Evolutionary conservation across 2,113 vertebrate species (phyloP).

Genomic region (Cairina moschata): DNA sequence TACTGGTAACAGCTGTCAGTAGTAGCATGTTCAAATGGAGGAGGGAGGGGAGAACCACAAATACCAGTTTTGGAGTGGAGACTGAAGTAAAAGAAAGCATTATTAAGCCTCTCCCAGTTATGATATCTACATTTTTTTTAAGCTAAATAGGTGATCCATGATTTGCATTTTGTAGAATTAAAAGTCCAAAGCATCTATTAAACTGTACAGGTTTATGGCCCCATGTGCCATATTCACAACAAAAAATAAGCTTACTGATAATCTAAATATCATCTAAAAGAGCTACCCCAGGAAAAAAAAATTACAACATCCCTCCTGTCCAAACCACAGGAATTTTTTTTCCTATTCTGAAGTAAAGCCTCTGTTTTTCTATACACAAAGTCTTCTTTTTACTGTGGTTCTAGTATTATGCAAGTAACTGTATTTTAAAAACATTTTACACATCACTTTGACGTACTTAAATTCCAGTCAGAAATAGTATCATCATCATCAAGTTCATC

Average conservation of each 20-base stretch:
- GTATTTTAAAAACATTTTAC: background rate
- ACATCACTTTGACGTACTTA: conserved; percentile 81
- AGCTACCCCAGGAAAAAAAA: too few species aligned
- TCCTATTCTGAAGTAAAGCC: background rate
- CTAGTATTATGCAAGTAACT: background rate
- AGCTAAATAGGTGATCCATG: background rate
- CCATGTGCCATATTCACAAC: background rate
- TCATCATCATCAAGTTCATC: conserved; percentile 94
- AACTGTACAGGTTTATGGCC: background rate
- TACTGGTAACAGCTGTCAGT: fast-evolving
- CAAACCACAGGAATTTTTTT: background rate
- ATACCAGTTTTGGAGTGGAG: background rate
- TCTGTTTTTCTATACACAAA: background rate
- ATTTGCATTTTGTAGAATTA: background rate
- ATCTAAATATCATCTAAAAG: background rate
- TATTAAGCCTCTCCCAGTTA: background rate
- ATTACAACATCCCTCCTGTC: background rate
- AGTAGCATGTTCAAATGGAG: background rate
- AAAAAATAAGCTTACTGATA: background rate
- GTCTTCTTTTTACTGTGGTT: background rate
- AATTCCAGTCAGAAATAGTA: conserved; percentile 97
- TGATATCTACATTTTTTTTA: background rate
- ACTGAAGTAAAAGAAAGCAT: background rate
- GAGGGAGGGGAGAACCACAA: background rate
- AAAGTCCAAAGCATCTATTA: background rate